Conservation (phyloP, 1,140 invertebrate genomes). For the Caenorhabditis briggsae region DNA sequence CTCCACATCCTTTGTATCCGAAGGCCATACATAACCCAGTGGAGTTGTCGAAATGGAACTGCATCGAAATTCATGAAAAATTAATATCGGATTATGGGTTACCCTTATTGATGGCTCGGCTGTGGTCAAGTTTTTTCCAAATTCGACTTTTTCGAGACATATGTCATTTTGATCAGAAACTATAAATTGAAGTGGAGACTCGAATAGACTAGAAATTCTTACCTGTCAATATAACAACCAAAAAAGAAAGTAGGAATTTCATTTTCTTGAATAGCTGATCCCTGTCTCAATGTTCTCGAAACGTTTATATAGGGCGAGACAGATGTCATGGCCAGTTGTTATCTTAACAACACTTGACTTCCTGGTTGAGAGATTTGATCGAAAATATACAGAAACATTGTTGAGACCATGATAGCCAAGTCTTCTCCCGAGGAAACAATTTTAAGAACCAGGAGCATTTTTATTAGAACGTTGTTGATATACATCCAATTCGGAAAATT, state of each 20-base stretch:
- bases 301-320: not conserved
- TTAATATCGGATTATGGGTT: not conserved
- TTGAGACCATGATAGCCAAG: no score
- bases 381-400: not conserved
- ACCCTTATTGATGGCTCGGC: not conserved
- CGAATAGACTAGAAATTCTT: not conserved
- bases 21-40: conserved; percentile 5
- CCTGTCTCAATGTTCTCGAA: not conserved
- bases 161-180: not conserved
- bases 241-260: not conserved
- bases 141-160: not conserved
- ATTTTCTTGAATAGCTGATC: not conserved
- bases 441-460: no score
- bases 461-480: not conserved
- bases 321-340: not conserved
- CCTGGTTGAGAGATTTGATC: not conserved
- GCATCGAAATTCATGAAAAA: not conserved
- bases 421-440: no score
- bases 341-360: not conserved
- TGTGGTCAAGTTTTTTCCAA: not conserved
- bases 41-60: not conserved
- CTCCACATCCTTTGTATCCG: not conserved
- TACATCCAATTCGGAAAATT: no score
- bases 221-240: not conserved
- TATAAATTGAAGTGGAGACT: not conserved